phyloP scores from a whole-genome alignment of 2,113 vertebrate species.

The Amphiprion ocellaris region DNA sequence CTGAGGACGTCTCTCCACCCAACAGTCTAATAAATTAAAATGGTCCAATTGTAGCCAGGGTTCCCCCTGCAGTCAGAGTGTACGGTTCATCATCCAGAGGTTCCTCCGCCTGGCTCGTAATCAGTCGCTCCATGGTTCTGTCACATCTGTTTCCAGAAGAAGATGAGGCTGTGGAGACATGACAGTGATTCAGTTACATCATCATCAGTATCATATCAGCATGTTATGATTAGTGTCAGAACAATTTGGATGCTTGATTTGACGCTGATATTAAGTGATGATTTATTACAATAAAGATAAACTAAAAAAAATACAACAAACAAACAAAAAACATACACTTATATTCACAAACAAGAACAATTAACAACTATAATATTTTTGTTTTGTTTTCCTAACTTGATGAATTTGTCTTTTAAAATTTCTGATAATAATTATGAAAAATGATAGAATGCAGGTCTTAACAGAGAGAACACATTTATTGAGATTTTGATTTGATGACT shows the following conservation, averaged over 20 bases:
- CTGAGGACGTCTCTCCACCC: constrained; percentile 57
- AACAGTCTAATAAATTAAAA: constrained; percentile 79
- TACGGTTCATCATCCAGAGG: constrained; percentile 59
- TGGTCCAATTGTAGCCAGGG: constrained; percentile 68
- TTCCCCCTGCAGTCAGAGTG: constrained; percentile 68
- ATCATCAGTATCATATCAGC: background rate
- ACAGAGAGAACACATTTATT: too few relatives aligned
- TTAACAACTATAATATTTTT: too few relatives aligned
- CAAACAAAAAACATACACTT: too few relatives aligned
- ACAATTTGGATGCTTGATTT: background rate
- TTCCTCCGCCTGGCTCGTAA: constrained; percentile 49
- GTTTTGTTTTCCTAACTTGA: too few relatives aligned
- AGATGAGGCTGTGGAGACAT: constrained; percentile 73
- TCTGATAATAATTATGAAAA: too few relatives aligned
- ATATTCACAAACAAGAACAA: too few relatives aligned
- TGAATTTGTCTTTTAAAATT: too few relatives aligned
- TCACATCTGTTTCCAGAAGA: constrained; percentile 69
- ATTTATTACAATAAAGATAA: too few relatives aligned
- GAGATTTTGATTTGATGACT: too few relatives aligned
- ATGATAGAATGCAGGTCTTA: too few relatives aligned
- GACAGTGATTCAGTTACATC: constrained; percentile 1
- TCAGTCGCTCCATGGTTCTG: constrained; percentile 58
- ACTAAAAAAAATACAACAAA: too few relatives aligned
- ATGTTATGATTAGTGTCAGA: background rate
- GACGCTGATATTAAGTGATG: too few relatives aligned